phyloP scores from a whole-genome alignment of 2,113 vertebrate species.

The Romanogobio albipinnatus region DNA sequence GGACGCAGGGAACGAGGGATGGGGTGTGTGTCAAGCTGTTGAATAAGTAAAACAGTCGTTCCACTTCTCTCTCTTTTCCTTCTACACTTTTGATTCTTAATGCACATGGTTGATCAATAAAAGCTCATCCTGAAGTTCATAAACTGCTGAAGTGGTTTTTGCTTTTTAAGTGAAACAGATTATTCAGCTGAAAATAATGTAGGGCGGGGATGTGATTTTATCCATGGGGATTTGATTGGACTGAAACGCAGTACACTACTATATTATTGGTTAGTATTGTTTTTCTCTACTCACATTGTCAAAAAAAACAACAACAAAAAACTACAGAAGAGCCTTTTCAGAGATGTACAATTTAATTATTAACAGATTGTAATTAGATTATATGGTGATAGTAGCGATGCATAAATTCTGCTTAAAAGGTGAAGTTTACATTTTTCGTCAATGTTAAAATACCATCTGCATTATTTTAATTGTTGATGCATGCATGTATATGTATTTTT shows the following conservation, averaged over 20 bases:
- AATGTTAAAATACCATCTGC: not conserved
- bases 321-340: not conserved
- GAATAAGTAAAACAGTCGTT: slow-evolving; percentile 62
- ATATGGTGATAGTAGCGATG: not conserved
- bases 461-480: not conserved
- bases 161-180: slow-evolving; percentile 53
- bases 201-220: not conserved
- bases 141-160: slow-evolving; percentile 71
- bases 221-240: slow-evolving; percentile 26
- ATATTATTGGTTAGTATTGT: not conserved
- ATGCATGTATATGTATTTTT: not conserved
- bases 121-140: slow-evolving; percentile 67
- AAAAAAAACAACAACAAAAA: not conserved
- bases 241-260: not conserved
- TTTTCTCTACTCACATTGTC: not conserved
- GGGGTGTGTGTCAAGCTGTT: slow-evolving; percentile 41
- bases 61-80: slow-evolving; percentile 27
- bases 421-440: not conserved
- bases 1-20: slow-evolving; percentile 19
- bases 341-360: not conserved
- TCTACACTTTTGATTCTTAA: slow-evolving; percentile 57
- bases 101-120: slow-evolving; percentile 73
- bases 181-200: slow-evolving; percentile 34
- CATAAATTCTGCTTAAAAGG: not conserved
- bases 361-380: not conserved